Percentiles rank a stretch among this genome's conserved stretches.
phyloP scores from a whole-genome alignment of 2,888 invertebrate species.

The Leptogaster cylindrica region DNA sequence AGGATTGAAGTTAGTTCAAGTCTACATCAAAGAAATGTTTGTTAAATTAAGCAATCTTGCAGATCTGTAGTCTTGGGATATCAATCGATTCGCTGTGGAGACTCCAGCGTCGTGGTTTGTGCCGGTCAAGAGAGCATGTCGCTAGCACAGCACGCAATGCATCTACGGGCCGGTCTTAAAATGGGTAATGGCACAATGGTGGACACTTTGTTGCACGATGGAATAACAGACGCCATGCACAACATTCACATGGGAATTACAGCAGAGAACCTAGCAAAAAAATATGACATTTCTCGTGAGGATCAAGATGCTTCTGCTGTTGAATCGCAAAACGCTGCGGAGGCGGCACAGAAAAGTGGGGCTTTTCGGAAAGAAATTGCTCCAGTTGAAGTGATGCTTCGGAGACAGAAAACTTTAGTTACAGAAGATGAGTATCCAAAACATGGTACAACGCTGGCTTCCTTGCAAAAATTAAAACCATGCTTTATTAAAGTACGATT shows the following conservation, averaged over 20 bases:
- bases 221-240: constrained; percentile 76
- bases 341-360: constrained; percentile 68
- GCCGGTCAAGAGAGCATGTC: constrained; percentile 89
- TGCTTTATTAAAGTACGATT: constrained; percentile 67
- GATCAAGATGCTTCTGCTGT: constrained; percentile 76
- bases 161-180: constrained; percentile 70
- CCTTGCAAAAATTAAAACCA: constrained; percentile 69
- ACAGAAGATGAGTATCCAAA: constrained; percentile 75
- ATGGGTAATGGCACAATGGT: constrained; percentile 69
- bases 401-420: constrained; percentile 63
- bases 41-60: too few relatives aligned
- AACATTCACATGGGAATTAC: constrained; percentile 82
- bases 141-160: constrained; percentile 71
- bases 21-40: not conserved
- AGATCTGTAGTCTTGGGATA: constrained; percentile 73
- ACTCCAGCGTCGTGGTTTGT: constrained; percentile 72
- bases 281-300: constrained; percentile 69
- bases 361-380: constrained; percentile 76
- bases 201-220: constrained; percentile 74
- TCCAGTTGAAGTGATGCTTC: constrained; percentile 66
- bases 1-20: constrained; percentile 71
- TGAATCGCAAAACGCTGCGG: constrained; percentile 71
- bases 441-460: constrained; percentile 67
- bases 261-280: constrained; percentile 77
- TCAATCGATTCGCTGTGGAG: constrained; percentile 71